Evolutionary conservation across 2,797 vertebrate species (phyloP).

Genomic region (Linurgus olivaceus): DNA sequence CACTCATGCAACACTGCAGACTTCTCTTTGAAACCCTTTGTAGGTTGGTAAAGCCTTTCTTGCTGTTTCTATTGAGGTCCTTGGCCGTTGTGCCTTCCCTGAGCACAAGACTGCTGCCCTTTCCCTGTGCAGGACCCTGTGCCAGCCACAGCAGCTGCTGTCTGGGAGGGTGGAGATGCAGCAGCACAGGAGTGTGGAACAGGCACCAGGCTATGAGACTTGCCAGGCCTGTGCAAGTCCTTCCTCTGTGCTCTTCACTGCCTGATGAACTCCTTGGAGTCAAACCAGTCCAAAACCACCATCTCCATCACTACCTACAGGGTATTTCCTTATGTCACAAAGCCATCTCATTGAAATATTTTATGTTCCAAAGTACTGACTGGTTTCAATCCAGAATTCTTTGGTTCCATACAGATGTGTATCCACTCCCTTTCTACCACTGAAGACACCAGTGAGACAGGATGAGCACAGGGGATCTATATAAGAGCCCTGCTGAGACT

Average conservation of each 20-base stretch:
- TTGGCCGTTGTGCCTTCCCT: not conserved
- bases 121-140: not conserved
- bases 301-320: not conserved
- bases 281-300: not conserved
- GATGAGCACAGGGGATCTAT: not conserved
- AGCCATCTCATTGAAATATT: not conserved
- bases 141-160: not conserved
- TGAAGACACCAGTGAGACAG: not conserved
- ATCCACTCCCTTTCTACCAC: rapidly evolving
- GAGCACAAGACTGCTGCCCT: not conserved
- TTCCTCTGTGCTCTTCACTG: not conserved
- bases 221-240: not conserved
- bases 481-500: not conserved
- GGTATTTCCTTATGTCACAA: not conserved
- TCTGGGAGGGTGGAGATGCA: not conserved
- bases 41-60: not conserved
- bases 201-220: not conserved
- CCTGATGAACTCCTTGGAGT: not conserved
- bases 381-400: not conserved
- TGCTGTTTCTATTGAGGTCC: not conserved
- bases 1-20: not conserved
- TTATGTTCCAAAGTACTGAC: not conserved
- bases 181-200: rapidly evolving
- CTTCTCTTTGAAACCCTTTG: not conserved
- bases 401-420: not conserved